Evolutionary conservation across 2,888 invertebrate species (phyloP), one percentile per base, ranked within the genome.

Genomic region (Hesperia comma): DNA sequence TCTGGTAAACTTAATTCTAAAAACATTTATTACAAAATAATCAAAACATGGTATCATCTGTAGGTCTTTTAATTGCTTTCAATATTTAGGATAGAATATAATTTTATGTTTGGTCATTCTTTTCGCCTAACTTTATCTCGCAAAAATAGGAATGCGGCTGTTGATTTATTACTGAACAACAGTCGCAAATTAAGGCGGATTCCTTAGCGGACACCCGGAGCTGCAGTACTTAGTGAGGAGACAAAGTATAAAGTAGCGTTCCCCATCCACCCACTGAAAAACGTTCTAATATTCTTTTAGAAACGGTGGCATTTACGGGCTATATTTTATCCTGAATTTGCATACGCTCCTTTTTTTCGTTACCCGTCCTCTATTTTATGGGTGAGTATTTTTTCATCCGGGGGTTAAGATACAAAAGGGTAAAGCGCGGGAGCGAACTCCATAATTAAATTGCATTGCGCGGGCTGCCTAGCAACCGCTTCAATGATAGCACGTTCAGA

Each of bases 231-330:
- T 91, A 91, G 87, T 85, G 84, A 84, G 87, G 90, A 92, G 92
- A 92, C 92, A 91, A 90, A 91, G 90, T 91, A 92, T 89, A 90
- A 91, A 91, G 90, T 89, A 86, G 81, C 85, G 81, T 85, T 89
- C 88, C 93, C 92, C 90, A 88, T 68, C 75, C 78, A 75, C 93
- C 93, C 93, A 91, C 93, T 92, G 93, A 92, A 93, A 93, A 93
- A 93, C 92, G 93, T 91, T 93, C 93, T 93, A 93, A 93, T 93
- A 93, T 93, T 93, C 93, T 93, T 93, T 93, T 93, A 92, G 93
- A 93, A 93, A 93, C 93, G 92, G 92, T 92, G 93, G 93, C 93
- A 93, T 93, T 93, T 93, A 93, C 93, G 93, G 93, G 93, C 93
- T 93, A 93, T 93, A 93, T 93, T 93, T 93, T 93, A 93, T 93